A percentile compares a stretch with the other conserved stretches of the same genome.
phyloP scores from a whole-genome alignment of 2,888 invertebrate genomes.

The Uropetala carovei region DNA sequence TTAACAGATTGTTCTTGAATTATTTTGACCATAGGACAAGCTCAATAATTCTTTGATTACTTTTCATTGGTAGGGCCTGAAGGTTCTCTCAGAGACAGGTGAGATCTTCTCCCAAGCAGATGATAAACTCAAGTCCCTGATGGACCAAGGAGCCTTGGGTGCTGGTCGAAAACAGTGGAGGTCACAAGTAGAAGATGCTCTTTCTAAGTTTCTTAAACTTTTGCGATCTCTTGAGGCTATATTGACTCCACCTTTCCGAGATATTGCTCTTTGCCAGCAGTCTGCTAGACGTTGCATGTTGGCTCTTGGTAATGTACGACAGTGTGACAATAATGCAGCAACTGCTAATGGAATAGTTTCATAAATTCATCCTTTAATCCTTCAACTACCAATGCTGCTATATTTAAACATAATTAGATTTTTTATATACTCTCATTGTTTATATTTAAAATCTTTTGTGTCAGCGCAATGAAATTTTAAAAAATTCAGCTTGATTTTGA shows the following conservation, averaged over 20 bases:
- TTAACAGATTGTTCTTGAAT: no score
- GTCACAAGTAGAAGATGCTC: not conserved
- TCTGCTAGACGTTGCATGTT: slow-evolving; percentile 83
- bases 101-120: slow-evolving; percentile 27
- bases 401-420: no score
- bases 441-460: no score
- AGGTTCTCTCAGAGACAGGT: slow-evolving; percentile 45
- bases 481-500: no score
- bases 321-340: not conserved
- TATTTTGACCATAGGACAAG: no score
- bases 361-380: not conserved
- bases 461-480: no score
- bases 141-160: not conserved
- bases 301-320: slow-evolving; percentile 79
- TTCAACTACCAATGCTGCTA: no score
- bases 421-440: no score
- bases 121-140: slow-evolving; percentile 17
- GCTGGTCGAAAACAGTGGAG: slow-evolving; percentile 17
- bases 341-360: not conserved
- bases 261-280: slow-evolving; percentile 86
- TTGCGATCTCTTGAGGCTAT: slow-evolving; percentile 82
- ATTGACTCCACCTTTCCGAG: slow-evolving; percentile 84
- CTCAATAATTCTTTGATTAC: no score
- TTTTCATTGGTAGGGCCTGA: slow-evolving; percentile 6
- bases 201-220: slow-evolving; percentile 73